Percentiles rank a stretch among this genome's conserved stretches.
These are phyloP conservation scores for Saccostrea echinata DNA, from an alignment of 1,140 invertebrate species.

Conservation along the genomic window DNA sequence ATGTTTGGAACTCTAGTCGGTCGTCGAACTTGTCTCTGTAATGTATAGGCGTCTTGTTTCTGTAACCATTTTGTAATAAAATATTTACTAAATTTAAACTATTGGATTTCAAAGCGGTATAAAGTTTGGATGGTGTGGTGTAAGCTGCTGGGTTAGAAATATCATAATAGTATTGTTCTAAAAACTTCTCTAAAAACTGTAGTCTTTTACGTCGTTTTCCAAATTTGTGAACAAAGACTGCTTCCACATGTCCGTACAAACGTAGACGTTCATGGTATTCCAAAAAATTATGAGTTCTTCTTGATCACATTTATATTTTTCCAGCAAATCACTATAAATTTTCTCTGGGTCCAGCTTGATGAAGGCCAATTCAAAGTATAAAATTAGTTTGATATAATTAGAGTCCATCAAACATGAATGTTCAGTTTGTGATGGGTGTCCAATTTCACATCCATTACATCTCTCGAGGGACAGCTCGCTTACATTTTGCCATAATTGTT, in stretches of 20 bases:
- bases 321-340: background rate
- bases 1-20: background rate
- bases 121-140: background rate
- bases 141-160: constrained; percentile 38
- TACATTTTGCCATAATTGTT: background rate
- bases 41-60: constrained; percentile 36
- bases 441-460: constrained; percentile 11
- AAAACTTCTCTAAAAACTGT: background rate
- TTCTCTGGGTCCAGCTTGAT: background rate
- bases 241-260: background rate
- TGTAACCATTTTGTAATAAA: constrained; percentile 41
- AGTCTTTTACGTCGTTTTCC: background rate
- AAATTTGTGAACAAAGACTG: background rate
- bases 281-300: background rate
- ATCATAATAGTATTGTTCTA: constrained; percentile 12
- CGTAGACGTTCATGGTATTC: background rate
- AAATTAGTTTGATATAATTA: background rate
- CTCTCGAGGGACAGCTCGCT: constrained; percentile 8
- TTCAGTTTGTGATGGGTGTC: constrained; percentile 42
- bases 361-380: background rate
- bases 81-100: background rate
- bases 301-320: background rate
- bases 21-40: constrained; percentile 17
- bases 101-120: background rate
- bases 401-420: constrained; percentile 52